Percentiles rank a stretch among this genome's conserved stretches.
Evolutionary conservation across 2,797 vertebrate genomes (phyloP).

Genomic region (Microcaecilia unicolor): DNA sequence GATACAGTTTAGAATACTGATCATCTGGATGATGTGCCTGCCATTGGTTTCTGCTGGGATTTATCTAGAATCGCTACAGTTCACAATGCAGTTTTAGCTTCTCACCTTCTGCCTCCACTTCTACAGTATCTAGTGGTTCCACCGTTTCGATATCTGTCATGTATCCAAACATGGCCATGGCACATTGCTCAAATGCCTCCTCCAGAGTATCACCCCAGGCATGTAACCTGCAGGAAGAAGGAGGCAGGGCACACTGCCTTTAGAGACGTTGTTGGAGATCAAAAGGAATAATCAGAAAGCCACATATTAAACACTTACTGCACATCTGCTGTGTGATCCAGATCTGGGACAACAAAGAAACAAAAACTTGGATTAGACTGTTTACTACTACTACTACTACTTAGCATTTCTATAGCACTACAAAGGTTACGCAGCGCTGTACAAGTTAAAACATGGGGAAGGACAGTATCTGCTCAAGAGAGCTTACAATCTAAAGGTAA

Average conservation of each 20-base stretch:
- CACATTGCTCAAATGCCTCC: constrained; percentile 92
- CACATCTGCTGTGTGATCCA: constrained; percentile 96
- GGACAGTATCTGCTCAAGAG: too few relatives aligned
- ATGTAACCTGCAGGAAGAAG: constrained; percentile 67
- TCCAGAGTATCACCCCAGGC: constrained; percentile 86
- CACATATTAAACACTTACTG: constrained; percentile 74
- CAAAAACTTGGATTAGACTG: too few relatives aligned
- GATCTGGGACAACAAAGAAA: constrained; percentile 57
- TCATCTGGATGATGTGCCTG: too few relatives aligned
- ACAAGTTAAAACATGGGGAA: too few relatives aligned
- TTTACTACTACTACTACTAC: too few relatives aligned
- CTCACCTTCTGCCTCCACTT: constrained; percentile 83
- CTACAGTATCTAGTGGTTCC: constrained; percentile 72
- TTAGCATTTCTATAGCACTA: too few relatives aligned
- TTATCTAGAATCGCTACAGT: too few relatives aligned
- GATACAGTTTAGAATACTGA: too few relatives aligned
- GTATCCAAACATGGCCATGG: constrained; percentile 96
- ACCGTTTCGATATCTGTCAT: constrained; percentile 94
- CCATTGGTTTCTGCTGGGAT: too few relatives aligned
- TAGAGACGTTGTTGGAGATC: constrained; percentile 2
- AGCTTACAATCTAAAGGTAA: too few relatives aligned
- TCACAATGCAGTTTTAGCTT: too few relatives aligned
- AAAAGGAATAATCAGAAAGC: neutral
- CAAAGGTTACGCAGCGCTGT: too few relatives aligned
- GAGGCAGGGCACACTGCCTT: constrained; percentile 4